Conservation (phyloP, 2,113 vertebrate species). For the Megalops atlanticus region DNA sequence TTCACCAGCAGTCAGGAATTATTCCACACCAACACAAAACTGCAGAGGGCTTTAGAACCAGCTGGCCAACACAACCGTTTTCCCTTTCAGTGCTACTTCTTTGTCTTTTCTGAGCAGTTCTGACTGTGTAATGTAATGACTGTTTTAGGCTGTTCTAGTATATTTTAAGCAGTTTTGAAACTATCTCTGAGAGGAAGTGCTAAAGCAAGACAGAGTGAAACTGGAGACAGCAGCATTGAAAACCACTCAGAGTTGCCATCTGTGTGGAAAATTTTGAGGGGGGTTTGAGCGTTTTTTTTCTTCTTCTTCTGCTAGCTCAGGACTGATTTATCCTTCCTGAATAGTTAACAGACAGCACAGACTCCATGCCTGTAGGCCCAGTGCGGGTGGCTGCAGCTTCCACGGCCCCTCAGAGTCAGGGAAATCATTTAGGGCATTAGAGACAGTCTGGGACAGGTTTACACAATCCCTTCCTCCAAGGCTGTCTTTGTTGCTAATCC, state of each 20-base stretch:
- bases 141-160: not conserved
- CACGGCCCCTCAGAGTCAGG: constrained; percentile 23
- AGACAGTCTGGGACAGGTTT: constrained; percentile 30
- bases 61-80: not conserved
- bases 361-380: constrained; percentile 30
- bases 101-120: not conserved
- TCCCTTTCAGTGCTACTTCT: not conserved
- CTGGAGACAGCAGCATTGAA: constrained; percentile 46
- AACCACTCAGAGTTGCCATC: constrained; percentile 51
- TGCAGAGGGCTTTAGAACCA: not conserved
- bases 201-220: constrained; percentile 49
- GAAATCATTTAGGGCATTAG: constrained; percentile 42
- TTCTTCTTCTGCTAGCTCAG: constrained; percentile 34
- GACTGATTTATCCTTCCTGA: constrained; percentile 55
- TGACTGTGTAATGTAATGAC: not conserved
- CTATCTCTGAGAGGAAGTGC: constrained; percentile 30
- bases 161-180: not conserved
- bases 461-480: constrained; percentile 27
- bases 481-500: constrained; percentile 9
- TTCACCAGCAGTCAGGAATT: not conserved
- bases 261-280: constrained; percentile 54
- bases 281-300: constrained; percentile 18
- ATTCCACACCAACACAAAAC: not conserved
- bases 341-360: constrained; percentile 38
- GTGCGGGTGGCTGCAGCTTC: constrained; percentile 36